Percentiles rank a stretch among this genome's conserved stretches.
Conservation (phyloP, 2,113 vertebrate species). For the Trichomycterus rosablanca region DNA sequence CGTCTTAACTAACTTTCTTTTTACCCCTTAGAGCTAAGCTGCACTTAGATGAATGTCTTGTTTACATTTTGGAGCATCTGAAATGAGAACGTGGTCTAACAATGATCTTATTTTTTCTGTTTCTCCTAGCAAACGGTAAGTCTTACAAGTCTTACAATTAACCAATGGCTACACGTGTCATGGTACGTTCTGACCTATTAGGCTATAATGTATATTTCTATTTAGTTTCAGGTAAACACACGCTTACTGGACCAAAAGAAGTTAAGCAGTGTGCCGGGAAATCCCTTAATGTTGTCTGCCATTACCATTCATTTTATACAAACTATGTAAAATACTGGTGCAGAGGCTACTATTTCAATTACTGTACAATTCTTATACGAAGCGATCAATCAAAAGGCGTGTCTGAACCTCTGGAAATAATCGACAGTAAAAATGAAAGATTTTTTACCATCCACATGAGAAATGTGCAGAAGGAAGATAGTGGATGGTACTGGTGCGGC, state of each 20-base stretch:
- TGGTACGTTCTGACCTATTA: too few species aligned
- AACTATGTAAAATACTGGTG: constrained; percentile 40
- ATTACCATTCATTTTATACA: constrained; percentile 32
- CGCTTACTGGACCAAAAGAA: constrained; percentile 13
- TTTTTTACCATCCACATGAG: constrained; percentile 27
- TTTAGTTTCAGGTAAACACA: constrained; percentile 14
- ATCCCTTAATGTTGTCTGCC: constrained; percentile 17
- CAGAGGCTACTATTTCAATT: constrained; percentile 36
- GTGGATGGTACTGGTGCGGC: constrained; percentile 42
- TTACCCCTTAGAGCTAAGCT: too few species aligned
- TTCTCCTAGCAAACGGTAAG: background rate
- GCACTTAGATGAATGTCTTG: too few species aligned
- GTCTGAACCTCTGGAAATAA: background rate
- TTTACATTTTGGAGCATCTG: too few species aligned
- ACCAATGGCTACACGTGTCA: background rate
- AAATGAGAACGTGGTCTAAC: background rate
- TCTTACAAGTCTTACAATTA: background rate
- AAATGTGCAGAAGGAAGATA: constrained; percentile 5
- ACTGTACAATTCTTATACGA: constrained; percentile 19
- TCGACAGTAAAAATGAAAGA: constrained; percentile 12
- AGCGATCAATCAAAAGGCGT: background rate
- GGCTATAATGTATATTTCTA: background rate
- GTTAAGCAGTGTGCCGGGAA: constrained; percentile 19
- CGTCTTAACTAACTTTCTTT: too few species aligned
- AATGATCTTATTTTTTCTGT: constrained; percentile 14